Evolutionary conservation across 2,888 invertebrate genomes (phyloP).

Genomic region (Oligia fasciuncula): DNA sequence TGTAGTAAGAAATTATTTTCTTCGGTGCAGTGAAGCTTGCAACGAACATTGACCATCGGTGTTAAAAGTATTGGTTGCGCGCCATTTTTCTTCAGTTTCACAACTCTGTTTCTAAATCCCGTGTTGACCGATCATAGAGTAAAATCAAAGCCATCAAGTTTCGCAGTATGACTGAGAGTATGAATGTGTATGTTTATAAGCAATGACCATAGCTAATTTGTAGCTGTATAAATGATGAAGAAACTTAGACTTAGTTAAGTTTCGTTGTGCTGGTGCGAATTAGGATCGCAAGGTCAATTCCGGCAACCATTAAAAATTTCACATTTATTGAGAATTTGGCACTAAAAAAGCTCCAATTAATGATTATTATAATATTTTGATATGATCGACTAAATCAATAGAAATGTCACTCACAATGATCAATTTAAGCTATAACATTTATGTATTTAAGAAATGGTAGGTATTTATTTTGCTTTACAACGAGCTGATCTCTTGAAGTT

Average conservation of each 20-base stretch:
- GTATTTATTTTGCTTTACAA: not conserved
- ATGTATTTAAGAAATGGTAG: not conserved
- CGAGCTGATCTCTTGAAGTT: not conserved
- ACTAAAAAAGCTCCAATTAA: too few species aligned
- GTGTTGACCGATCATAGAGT: not conserved
- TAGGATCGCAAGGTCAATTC: not conserved
- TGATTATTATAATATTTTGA: not conserved
- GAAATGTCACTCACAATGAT: not conserved
- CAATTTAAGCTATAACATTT: not conserved
- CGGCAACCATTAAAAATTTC: not conserved
- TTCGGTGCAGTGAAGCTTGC: not conserved
- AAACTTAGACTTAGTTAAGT: not conserved
- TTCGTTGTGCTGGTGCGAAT: not conserved
- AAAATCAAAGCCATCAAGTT: too few species aligned
- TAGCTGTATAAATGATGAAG: not conserved
- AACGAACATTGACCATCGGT: not conserved
- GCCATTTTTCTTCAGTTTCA: too few species aligned
- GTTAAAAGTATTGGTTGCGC: not conserved
- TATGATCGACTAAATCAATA: not conserved
- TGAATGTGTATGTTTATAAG: not conserved
- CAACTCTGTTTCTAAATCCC: not conserved
- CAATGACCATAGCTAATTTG: not conserved
- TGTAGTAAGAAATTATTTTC: too few species aligned
- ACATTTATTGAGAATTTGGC: not conserved
- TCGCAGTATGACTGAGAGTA: not conserved